Evolutionary conservation across 2,797 vertebrate species (phyloP).

Genomic region (Parauchenoglanis ngamensis): DNA sequence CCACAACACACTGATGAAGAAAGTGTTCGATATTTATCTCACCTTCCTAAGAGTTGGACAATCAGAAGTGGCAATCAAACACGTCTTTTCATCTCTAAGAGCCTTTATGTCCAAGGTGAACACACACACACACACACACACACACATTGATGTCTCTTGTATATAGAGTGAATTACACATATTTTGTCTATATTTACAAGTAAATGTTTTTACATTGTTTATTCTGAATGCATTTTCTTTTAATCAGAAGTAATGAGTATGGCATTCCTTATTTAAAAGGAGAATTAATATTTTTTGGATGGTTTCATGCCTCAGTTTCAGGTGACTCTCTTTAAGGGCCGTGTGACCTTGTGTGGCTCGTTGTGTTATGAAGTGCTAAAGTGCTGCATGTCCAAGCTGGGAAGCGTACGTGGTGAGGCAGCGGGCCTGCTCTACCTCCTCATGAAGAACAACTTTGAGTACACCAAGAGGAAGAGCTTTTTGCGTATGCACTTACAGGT

Average conservation of each 20-base stretch:
- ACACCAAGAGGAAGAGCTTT: conserved; percentile 93
- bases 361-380: conserved; percentile 96
- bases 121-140: not conserved
- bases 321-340: conserved; percentile 90
- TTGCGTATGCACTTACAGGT: conserved; percentile 95
- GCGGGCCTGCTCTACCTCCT: conserved; percentile 92
- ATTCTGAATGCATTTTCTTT: not conserved
- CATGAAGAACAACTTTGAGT: conserved; percentile 97
- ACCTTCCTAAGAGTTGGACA: conserved; percentile 90
- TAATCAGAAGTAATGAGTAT: not conserved
- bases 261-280: not conserved
- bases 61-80: conserved; percentile 88
- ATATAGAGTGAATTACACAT: not conserved
- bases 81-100: conserved; percentile 89
- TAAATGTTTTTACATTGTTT: not conserved
- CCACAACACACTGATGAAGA: conserved; percentile 94
- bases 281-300: not conserved
- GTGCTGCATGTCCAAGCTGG: conserved; percentile 93
- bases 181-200: not conserved
- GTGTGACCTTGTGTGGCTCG: conserved; percentile 89
- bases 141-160: not conserved
- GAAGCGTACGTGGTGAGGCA: conserved; percentile 85
- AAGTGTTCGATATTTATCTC: conserved; percentile 93
- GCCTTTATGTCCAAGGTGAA: conserved; percentile 93
- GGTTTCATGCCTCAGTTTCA: conserved; percentile 80